Evolutionary conservation across 2,113 vertebrate genomes (phyloP), one percentile per base, ranked within the genome.

Genomic region (Mellivora capensis): DNA sequence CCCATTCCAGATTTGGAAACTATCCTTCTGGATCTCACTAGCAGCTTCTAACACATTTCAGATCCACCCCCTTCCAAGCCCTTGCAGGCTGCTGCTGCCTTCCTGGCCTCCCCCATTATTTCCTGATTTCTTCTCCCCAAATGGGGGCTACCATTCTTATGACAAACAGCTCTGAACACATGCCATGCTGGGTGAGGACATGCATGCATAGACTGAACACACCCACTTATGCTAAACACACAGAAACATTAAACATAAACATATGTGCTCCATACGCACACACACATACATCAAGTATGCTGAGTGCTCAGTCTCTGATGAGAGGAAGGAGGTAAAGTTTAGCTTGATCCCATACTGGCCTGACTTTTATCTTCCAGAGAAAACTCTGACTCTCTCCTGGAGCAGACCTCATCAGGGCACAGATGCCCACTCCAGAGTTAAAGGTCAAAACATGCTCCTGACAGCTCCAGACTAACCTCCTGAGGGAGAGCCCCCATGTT

Each of bases 381-480:
- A 97, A 95, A 42, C 49, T 14, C 49, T 47, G 39, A 81, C 59
- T 79, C 10, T 87, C 82, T 87, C 57, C 82, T 54, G 49, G 11
- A 97, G 47, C 67, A 87, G 18, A 74, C 11, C 25, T 96, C 42
- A 67, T 69, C 57, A 93, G 31, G 69, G 12, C 23, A 94, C 69
- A 94, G 34, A 29, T n/a, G 6, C 74, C 69, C 62, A 89, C 11
- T 83, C 49, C 13, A 37, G 81, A 59, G 25, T 12, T 72, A 89
- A 57, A 72, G 74, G 69, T 74, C 42, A 90, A 85, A 91, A 64
- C 1, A 1, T 17, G 17, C 69, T 12, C 74, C 52, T 71, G 93
- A 92, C 52, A 94, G 69, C 95, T 82, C 25, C 0, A 49, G 71
- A 80, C 94, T 98, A 98, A 99, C 98, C 98, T 99, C 97, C 98